Base-by-base conservation (phyloP, 2,797 vertebrate genomes). In the Coregonus suidteri region DNA sequence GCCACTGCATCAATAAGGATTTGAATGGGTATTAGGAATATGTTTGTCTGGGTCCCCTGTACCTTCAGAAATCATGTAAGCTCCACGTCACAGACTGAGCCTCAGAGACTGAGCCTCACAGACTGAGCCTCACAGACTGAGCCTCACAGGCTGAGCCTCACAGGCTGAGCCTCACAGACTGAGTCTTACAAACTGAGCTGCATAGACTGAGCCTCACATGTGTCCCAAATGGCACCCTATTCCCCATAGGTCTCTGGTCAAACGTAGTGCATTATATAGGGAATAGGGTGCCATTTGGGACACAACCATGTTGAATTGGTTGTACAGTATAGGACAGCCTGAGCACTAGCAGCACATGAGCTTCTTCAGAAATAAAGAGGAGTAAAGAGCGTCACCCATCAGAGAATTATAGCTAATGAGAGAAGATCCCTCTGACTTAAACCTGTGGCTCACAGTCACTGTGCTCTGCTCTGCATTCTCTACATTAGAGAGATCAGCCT, bases 41-140 rank as follows among this genome's bases (percentile, higher is more conserved):
- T 75, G 79, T 73, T 65, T 75, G 3, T 79, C 79, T 82, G 81
- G 79, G 83, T 75, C 82, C 20, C 37, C 59, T n/a, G 75, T 41
- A 35, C 78, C 79, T 86, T 76, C 81, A 85, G 87, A 89, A 90
- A 83, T 81, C 88, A 89, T 85, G 51, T 53, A 72, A 59, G 4
- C 3, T 59, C 65, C 67, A 64, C 2, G 67, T 73, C 81, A 69
- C 18, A 15, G 25, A 25, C 53, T 80, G 53, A 47, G 9, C 41
- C 41, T 47, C 41, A 47, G 2, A 47, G 35, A 6, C 35, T 37
- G 35, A 87, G 87, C 84, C 77, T 47, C 71, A 80, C 59, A 78
- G 25, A 25, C 25, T 25, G 25, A 25, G 9, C 41, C 41, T 47
- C 41, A 47, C 41, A 47, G 35, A 1, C 35, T 37, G 35, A 87